phyloP scores from a whole-genome alignment of 2,888 invertebrate genomes.

The Dynastes grantii region DNA sequence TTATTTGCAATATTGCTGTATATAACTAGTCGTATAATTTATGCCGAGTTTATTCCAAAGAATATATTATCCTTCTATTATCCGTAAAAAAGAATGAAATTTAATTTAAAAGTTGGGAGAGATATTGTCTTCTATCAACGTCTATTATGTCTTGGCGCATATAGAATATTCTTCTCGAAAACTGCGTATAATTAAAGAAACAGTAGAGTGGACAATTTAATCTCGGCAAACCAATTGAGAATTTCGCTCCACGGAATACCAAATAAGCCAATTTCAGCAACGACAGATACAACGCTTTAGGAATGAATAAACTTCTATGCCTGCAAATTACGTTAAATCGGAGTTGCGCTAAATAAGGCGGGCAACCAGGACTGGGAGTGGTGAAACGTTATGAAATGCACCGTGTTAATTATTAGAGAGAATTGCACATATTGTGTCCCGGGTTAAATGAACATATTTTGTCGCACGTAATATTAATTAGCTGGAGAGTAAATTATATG shows the following conservation, averaged over 20 bases:
- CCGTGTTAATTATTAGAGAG: conserved; percentile 3
- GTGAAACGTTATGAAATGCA: conserved; percentile 11
- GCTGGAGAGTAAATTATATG: background rate
- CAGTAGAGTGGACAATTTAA: conserved; percentile 42
- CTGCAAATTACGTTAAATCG: conserved; percentile 22
- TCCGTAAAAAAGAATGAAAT: too few relatives aligned
- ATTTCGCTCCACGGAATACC: conserved; percentile 25
- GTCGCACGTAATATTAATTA: background rate
- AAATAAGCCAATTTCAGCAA: conserved; percentile 38
- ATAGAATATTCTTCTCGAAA: background rate
- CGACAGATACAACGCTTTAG: conserved; percentile 38
- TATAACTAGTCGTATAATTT: too few relatives aligned
- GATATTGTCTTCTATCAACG: too few relatives aligned
- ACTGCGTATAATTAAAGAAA: conserved; percentile 37
- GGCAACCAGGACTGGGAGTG: background rate
- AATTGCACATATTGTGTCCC: background rate
- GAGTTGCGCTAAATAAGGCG: conserved; percentile 18
- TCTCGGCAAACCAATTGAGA: conserved; percentile 36
- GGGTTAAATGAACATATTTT: background rate
- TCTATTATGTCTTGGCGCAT: too few relatives aligned
- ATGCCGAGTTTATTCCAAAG: too few relatives aligned
- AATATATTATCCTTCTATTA: too few relatives aligned
- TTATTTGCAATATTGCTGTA: too few relatives aligned
- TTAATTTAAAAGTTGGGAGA: too few relatives aligned
- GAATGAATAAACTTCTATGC: conserved; percentile 34